Evolutionary conservation across 35 echinoderm and acorn worm species (phyloP).

Genomic region (Lytechinus pictus): DNA sequence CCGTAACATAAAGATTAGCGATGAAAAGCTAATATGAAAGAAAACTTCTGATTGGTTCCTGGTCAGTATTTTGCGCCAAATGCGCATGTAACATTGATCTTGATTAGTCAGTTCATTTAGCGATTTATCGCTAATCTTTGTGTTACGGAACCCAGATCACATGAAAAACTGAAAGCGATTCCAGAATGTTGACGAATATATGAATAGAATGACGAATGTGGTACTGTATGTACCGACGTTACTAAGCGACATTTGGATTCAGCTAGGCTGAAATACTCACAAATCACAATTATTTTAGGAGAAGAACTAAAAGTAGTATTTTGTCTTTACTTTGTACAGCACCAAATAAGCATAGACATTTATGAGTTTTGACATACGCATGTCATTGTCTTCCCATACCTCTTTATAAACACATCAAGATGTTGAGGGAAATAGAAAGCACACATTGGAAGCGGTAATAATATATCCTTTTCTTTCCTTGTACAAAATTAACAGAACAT

Average conservation of each 20-base stretch:
- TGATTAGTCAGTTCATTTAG: no score
- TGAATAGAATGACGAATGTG: slow-evolving; percentile 9
- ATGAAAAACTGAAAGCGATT: slow-evolving; percentile 1
- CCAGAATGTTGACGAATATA: slow-evolving; percentile 34
- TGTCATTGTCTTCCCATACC: background rate
- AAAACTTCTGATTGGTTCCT: no score
- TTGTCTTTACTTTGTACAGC: slow-evolving; percentile 33
- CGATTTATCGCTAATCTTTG: no score
- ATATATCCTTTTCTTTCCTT: slow-evolving; percentile 48
- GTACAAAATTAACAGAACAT: background rate
- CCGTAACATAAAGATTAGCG: no score
- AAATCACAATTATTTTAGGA: background rate
- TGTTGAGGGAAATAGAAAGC: slow-evolving; percentile 35
- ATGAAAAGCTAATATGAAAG: no score
- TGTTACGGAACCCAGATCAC: background rate
- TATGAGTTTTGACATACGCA: background rate
- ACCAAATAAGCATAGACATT: slow-evolving; percentile 32
- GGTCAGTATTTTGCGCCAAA: no score
- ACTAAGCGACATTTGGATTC: background rate
- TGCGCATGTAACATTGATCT: no score
- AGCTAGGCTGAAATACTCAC: slow-evolving; percentile 48
- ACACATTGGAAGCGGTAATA: slow-evolving; percentile 56
- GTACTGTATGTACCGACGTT: background rate
- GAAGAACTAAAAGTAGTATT: background rate
- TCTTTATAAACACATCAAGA: slow-evolving; percentile 16